Percentiles rank a stretch among this genome's conserved stretches.
Evolutionary conservation across 1,140 invertebrate species (phyloP).

Genomic region (Diuraphis noxia): DNA sequence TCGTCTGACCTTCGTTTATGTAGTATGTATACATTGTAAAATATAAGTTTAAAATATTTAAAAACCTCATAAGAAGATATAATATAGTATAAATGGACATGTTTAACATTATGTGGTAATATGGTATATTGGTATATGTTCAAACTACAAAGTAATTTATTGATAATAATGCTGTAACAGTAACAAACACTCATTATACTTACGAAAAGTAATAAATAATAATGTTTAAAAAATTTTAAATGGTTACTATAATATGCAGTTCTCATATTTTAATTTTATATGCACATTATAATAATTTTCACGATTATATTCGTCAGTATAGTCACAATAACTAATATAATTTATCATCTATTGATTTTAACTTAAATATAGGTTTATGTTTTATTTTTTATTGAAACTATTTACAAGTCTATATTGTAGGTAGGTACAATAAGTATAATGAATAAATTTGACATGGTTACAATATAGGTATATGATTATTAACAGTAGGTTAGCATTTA

Average conservation of each 20-base stretch:
- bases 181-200: neutral
- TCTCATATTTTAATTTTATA: neutral
- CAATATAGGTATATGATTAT: too few species aligned
- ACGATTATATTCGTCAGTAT: neutral
- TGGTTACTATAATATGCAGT: neutral
- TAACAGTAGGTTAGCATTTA: too few species aligned
- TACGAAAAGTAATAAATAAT: neutral
- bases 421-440: too few species aligned
- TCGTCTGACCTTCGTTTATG: neutral
- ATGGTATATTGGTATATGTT: too few species aligned
- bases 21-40: neutral
- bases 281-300: neutral
- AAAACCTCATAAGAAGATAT: too few species aligned
- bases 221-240: neutral
- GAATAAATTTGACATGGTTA: too few species aligned
- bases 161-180: neutral
- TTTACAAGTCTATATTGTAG: too few species aligned
- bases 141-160: too few species aligned
- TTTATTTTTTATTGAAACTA: too few species aligned
- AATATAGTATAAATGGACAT: neutral
- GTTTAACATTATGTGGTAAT: neutral
- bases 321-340: neutral
- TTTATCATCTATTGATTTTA: neutral
- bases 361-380: too few species aligned
- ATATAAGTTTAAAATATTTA: neutral